Conservation (phyloP, 2,113 vertebrate species). For the Benitochromis conjunctus region DNA sequence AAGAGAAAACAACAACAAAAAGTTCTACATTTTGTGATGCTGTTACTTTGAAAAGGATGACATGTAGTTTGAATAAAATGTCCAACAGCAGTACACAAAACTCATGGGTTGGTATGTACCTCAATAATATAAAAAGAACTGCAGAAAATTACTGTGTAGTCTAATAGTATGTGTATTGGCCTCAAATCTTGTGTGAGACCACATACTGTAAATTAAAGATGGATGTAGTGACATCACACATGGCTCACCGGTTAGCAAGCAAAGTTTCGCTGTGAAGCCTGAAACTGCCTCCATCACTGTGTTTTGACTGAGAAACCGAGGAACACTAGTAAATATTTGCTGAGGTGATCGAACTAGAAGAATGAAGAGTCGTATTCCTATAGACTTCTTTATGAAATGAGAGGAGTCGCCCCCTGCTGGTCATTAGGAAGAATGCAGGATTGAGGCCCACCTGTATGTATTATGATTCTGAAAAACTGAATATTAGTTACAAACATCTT, state of each 20-base stretch:
- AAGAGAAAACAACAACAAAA: neutral
- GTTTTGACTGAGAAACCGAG: neutral
- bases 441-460: neutral
- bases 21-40: neutral
- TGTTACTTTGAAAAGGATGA: neutral
- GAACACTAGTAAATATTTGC: neutral
- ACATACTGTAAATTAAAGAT: neutral
- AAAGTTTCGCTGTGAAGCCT: neutral
- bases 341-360: rapidly evolving
- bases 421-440: neutral
- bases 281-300: neutral
- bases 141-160: neutral
- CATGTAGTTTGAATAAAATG: neutral
- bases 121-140: neutral
- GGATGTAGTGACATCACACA: neutral
- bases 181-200: neutral
- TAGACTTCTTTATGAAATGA: rapidly evolving
- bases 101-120: neutral
- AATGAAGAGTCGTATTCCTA: neutral
- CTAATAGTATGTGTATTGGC: rapidly evolving
- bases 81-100: neutral
- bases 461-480: neutral
- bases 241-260: neutral
- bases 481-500: neutral
- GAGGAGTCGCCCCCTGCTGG: neutral